These are phyloP conservation scores for Eulemur mongoz DNA, from an alignment of 2,797 vertebrate species.

Conservation along the genomic window DNA sequence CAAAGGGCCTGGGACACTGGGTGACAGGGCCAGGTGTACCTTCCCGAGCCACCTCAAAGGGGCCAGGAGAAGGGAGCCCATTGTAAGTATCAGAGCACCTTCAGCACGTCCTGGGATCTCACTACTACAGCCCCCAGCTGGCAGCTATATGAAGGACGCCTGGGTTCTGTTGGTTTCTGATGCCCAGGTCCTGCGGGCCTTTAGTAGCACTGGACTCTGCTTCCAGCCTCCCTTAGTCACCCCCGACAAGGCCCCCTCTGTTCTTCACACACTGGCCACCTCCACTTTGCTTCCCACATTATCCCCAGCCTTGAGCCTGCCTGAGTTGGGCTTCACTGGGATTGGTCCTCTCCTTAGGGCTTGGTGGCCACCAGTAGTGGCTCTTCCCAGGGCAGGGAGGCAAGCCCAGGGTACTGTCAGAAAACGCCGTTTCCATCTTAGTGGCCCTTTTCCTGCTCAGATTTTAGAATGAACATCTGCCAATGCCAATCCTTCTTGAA, in stretches of 20 bases:
- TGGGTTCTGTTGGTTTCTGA: not conserved
- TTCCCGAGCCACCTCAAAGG: not conserved
- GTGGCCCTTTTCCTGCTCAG: not conserved
- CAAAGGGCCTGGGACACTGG: not conserved
- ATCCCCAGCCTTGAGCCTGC: not conserved
- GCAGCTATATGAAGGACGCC: not conserved
- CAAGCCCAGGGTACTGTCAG: not conserved
- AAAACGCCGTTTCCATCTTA: not conserved
- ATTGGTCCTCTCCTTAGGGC: not conserved
- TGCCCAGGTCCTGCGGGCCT: no score
- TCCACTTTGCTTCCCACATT: not conserved
- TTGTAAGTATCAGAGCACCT: not conserved
- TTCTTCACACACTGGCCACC: not conserved
- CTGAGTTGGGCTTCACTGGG: not conserved
- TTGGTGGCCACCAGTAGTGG: not conserved
- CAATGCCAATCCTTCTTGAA: not conserved
- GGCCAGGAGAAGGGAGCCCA: not conserved
- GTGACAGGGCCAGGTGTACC: not conserved
- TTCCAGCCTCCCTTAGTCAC: not conserved
- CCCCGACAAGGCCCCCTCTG: not conserved
- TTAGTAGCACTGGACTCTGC: accelerated
- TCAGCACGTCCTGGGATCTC: not conserved
- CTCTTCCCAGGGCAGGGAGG: not conserved
- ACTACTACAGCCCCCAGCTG: not conserved
- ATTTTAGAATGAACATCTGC: not conserved